Base-by-base conservation (phyloP, 2,888 invertebrate genomes). In the Cyclophora punctaria region DNA sequence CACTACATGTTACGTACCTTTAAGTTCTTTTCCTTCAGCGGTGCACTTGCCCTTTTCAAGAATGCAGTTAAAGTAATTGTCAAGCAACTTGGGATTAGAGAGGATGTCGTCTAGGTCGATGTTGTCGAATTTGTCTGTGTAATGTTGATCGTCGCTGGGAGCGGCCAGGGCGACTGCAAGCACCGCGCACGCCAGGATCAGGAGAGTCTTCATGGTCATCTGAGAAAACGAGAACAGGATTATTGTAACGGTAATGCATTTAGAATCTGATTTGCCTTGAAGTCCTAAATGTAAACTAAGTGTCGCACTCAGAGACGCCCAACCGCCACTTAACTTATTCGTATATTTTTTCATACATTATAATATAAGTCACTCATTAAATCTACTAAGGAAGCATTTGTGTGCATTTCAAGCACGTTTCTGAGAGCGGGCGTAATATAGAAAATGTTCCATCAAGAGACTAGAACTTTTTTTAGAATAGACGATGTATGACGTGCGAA, bases 121-220 rank as follows among this genome's bases (percentile, higher is more conserved):
- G 63, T 91, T 91, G 66, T 93, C 93, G 62, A 91, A 94, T 63
- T 91, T 92, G 33, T 89, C 90, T 2, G 92, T 91, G 69, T 93
- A 93, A 1, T n/a, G n/a, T 0, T 49, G 33, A 0, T 58, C 57
- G 0, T 49, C 56, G 7, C 45, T 37, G 0, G 45, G 49, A 5
- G 37, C 33, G 33, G 55, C 49, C 7, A 48, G 53, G 7, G 57
- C 50, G 3, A 20, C 20, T 20, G 1, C 20, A 20, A 55, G 35
- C 2, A 49, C 55, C 5, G 46, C 48, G 33, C 53, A 50, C 34
- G 50, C 48, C 20, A 53, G 57, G 5, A 61, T 3, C 35, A 44
- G 51, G 7, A 53, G 41, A 3, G 46, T 44, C 44, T 59, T 61
- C 59, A 61, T 61, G 46, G 2, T 34, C 5, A 44, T 44, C 33